Evolutionary conservation across 1,140 invertebrate species (phyloP).

Genomic region (Dufourea novaeangliae): DNA sequence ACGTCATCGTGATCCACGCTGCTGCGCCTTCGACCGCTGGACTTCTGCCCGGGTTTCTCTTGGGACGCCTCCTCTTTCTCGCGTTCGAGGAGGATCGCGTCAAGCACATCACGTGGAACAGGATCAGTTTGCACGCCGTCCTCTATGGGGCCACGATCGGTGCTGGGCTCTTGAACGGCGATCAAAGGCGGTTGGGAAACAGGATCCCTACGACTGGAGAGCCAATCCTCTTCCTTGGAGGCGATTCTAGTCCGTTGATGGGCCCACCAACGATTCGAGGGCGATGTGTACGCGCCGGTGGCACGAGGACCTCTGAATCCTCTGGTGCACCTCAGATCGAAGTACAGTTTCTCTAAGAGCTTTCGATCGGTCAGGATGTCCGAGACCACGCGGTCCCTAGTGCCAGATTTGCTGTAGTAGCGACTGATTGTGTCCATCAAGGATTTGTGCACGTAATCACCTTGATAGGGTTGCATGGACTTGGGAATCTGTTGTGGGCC

Average conservation of each 20-base stretch:
- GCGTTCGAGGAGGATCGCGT: constrained; percentile 73
- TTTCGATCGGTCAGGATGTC: constrained; percentile 87
- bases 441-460: constrained; percentile 84
- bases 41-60: constrained; percentile 68
- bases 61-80: constrained; percentile 70
- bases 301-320: constrained; percentile 84
- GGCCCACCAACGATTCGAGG: constrained; percentile 75
- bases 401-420: constrained; percentile 85
- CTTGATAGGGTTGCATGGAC: constrained; percentile 74
- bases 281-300: constrained; percentile 77
- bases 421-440: constrained; percentile 85
- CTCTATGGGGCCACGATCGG: constrained; percentile 79
- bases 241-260: constrained; percentile 75
- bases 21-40: constrained; percentile 83
- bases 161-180: constrained; percentile 84
- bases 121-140: constrained; percentile 85
- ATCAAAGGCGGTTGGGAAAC: constrained; percentile 86
- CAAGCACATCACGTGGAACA: constrained; percentile 82
- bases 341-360: constrained; percentile 87
- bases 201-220: constrained; percentile 65
- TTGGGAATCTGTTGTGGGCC: constrained; percentile 60
- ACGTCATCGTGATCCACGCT: constrained; percentile 92
- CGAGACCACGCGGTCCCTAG: constrained; percentile 86
- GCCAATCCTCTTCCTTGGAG: constrained; percentile 36
- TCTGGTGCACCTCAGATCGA: constrained; percentile 86